These are phyloP conservation scores for Temnopleurus reevesii DNA, from an alignment of 53 echinoderm and acorn worm species.

Conservation along the genomic window DNA sequence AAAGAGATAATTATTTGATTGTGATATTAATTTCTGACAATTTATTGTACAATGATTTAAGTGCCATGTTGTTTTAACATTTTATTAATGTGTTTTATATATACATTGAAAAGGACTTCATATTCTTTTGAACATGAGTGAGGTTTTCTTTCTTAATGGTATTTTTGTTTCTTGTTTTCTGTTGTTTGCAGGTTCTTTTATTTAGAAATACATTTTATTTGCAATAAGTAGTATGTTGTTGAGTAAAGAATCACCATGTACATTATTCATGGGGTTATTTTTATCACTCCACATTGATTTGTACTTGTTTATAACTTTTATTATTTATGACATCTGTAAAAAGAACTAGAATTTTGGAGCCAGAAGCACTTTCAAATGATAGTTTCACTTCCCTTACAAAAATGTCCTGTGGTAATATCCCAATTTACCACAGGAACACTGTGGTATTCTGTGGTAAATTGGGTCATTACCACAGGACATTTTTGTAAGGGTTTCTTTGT, in stretches of 20 bases:
- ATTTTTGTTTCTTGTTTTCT: no score
- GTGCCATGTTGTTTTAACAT: not conserved
- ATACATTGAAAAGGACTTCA: not conserved
- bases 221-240: constrained; percentile 2
- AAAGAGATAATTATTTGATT: no score
- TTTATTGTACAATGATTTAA: no score
- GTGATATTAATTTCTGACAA: no score
- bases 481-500: not conserved
- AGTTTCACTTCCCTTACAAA: no score
- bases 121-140: not conserved
- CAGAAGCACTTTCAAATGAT: constrained; percentile 33
- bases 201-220: constrained; percentile 12
- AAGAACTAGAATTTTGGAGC: not conserved
- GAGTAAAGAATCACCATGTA: no score
- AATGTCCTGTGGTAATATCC: no score
- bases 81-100: not conserved
- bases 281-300: not conserved
- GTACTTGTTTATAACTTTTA: constrained; percentile 2
- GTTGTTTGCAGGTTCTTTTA: no score
- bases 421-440: no score
- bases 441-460: no score
- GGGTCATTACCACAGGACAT: constrained; percentile 6
- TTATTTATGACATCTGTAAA: constrained; percentile 22
- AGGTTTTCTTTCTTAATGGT: not conserved
- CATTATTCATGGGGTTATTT: not conserved